Evolutionary conservation across 2,797 vertebrate species (phyloP).

Genomic region (Clamator glandarius): DNA sequence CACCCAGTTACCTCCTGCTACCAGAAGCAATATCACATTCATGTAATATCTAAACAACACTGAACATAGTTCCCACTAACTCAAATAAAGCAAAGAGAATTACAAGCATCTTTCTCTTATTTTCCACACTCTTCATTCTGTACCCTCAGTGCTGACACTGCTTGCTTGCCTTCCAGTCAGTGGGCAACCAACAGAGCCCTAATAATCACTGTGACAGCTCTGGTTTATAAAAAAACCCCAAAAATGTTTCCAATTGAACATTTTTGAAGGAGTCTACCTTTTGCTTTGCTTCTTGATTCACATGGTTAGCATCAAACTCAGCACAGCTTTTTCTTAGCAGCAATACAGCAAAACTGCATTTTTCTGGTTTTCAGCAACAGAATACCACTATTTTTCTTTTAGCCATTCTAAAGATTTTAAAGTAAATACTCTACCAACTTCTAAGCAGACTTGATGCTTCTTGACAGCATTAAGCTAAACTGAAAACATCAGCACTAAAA

Average conservation of each 20-base stretch:
- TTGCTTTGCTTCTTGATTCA: background rate
- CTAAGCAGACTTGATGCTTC: background rate
- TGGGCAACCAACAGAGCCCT: background rate
- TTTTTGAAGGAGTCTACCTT: background rate
- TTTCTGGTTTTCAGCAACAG: background rate
- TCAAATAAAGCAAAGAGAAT: background rate
- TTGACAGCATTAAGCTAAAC: background rate
- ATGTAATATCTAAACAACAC: background rate
- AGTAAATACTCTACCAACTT: background rate
- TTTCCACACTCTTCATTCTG: background rate
- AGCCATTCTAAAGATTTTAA: background rate
- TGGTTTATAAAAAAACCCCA: background rate
- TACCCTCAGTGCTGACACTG: background rate
- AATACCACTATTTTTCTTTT: background rate
- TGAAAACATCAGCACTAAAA: slow-evolving; percentile 22
- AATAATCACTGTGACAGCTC: background rate
- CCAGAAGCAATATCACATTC: background rate
- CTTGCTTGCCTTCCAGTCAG: background rate
- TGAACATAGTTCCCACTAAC: background rate
- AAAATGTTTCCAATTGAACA: background rate
- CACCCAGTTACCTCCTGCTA: background rate
- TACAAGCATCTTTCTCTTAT: background rate
- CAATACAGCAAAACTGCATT: background rate
- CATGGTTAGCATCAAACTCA: background rate
- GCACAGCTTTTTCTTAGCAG: background rate